phyloP scores from a whole-genome alignment of 2,797 vertebrate species.

The Tachyglossus aculeatus region DNA sequence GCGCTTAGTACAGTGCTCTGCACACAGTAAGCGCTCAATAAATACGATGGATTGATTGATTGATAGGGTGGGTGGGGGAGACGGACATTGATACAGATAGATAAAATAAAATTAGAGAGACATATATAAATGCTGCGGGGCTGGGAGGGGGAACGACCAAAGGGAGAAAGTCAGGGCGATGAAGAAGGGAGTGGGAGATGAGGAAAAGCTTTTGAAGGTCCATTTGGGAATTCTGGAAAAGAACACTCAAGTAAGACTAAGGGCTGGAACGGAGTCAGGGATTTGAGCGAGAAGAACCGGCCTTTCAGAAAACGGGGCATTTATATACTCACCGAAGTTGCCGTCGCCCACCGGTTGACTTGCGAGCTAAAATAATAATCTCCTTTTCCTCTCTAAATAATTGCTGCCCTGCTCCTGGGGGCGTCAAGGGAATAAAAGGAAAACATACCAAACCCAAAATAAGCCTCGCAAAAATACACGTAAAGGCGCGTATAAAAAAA shows the following conservation, averaged over 20 bases:
- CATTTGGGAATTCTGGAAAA: no score
- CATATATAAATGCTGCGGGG: no score
- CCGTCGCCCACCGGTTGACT: not conserved
- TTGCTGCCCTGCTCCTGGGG: not conserved
- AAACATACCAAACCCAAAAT: not conserved
- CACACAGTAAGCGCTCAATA: no score
- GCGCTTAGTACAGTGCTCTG: no score
- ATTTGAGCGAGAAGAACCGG: not conserved
- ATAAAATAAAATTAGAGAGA: no score
- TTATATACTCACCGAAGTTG: not conserved
- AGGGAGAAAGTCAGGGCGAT: no score
- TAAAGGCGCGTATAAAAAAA: not conserved
- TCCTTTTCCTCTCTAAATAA: not conserved
- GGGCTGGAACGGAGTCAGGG: not conserved
- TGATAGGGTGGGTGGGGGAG: no score
- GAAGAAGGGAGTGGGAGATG: no score
- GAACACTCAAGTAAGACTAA: not conserved
- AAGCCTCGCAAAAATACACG: not conserved
- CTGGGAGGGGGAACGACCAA: no score
- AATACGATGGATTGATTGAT: no score
- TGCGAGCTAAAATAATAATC: not conserved
- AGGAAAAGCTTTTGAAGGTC: no score
- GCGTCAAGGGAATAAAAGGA: not conserved
- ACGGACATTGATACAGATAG: no score
- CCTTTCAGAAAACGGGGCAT: not conserved